Base-by-base conservation (phyloP, 2,113 vertebrate species). In the Eublepharis macularius region DNA sequence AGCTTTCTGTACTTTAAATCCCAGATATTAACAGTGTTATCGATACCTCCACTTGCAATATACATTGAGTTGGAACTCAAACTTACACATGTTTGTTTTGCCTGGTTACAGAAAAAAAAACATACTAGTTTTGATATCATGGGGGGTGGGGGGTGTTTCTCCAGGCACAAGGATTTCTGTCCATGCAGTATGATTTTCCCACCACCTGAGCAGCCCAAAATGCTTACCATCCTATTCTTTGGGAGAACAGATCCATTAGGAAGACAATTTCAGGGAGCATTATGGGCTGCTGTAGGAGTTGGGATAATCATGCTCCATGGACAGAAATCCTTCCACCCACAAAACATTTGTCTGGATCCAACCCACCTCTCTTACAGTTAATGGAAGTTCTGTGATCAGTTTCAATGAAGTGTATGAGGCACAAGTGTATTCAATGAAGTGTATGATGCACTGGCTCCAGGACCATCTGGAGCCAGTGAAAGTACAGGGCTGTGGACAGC, bases 11-110 rank as follows among this genome's bases (percentile, higher is more conserved):
- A 97, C 93, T 99, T 99, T 94, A 99, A 96, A 96, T 99, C 98
- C 99, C 99, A 99, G 92, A 99, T 98, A 94, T 99, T 97, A 79
- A 99, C 98, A 0, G 97, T 96, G 92, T 93, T 96, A 94, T 98
- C 98, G 76, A 98, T 96, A 74, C 99, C 99, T 83, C 99, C 98
- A 21, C 98, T 99, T 79, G 96, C 97, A 51, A 99, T 65, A 81
- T 97, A 97, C 57, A 98, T 97, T 72, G 97, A 98, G 1, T 95
- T 98, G 1, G 97, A 97, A 93, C 97, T 99, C 81, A 99, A 94
- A 94, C 95, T 96, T 66, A 99, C 95, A 43, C 98, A 97, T 1
- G 98, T 99, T 92, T 99, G 99, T 72, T 97, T 98, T 96, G 97
- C 98, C 99, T 99, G 92, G 81, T 54, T 10, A 49, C 84, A 85